phyloP scores from a whole-genome alignment of 2,888 invertebrate species.

The Penaeus monodon region DNA sequence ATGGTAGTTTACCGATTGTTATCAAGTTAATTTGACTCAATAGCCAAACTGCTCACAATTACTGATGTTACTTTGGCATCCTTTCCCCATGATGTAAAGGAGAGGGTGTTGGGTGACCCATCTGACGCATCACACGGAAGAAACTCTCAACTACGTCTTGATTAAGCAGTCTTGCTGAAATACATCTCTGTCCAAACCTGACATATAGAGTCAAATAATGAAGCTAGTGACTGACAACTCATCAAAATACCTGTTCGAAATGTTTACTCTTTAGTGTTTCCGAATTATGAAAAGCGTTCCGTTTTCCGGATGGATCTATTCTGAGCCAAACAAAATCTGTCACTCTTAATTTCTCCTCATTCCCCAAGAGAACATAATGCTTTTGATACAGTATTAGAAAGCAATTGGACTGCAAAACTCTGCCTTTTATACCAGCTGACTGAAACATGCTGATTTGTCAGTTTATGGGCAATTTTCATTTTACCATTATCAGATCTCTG shows the following conservation, averaged over 20 bases:
- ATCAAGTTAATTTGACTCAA: constrained; percentile 1
- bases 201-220: background rate
- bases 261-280: too few species aligned
- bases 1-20: background rate
- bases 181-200: too few species aligned
- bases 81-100: too few species aligned
- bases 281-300: too few species aligned
- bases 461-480: constrained; percentile 19
- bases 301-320: constrained; percentile 5
- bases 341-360: background rate
- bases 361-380: too few species aligned
- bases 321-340: background rate
- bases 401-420: constrained; percentile 12
- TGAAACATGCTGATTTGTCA: constrained; percentile 18
- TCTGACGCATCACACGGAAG: constrained; percentile 11
- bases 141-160: background rate
- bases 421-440: constrained; percentile 2
- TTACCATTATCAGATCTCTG: background rate
- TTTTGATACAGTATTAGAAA: constrained; percentile 19
- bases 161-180: too few species aligned
- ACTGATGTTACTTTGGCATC: too few species aligned
- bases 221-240: background rate
- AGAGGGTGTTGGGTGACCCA: constrained; percentile 7
- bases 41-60: too few species aligned
- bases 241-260: too few species aligned